Evolutionary conservation across 1,140 invertebrate genomes (phyloP).

Genomic region (Apis dorsata): DNA sequence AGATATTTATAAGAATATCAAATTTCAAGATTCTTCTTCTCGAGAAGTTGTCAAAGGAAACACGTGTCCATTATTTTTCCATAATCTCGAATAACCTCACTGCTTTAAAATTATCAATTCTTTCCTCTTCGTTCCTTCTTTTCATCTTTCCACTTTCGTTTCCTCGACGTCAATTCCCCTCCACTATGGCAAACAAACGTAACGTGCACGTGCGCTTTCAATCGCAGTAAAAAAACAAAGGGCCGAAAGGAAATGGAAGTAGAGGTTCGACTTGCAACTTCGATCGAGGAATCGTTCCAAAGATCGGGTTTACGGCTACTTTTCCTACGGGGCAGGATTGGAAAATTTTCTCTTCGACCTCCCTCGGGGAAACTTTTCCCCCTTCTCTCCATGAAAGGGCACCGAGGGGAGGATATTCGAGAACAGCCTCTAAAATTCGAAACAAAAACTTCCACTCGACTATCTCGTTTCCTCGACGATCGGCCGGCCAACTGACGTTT

Average conservation of each 20-base stretch:
- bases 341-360: background rate
- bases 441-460: background rate
- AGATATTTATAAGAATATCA: too few species aligned
- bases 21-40: too few species aligned
- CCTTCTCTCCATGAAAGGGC: background rate
- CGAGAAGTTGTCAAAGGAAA: too few species aligned
- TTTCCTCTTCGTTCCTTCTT: background rate
- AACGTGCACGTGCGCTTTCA: background rate
- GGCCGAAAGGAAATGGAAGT: background rate
- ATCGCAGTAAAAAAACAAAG: background rate
- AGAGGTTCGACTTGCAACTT: background rate
- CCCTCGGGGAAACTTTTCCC: background rate
- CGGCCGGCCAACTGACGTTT: background rate
- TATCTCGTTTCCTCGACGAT: background rate
- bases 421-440: background rate
- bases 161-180: background rate
- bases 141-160: background rate
- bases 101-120: background rate
- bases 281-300: background rate
- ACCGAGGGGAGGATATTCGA: too few species aligned
- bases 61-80: background rate
- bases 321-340: background rate
- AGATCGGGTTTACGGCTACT: background rate
- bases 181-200: background rate
- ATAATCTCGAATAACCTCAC: background rate